Evolutionary conservation across 2,888 invertebrate genomes (phyloP), one percentile per base, ranked within the genome.

Genomic region (Rhingia rostrata): DNA sequence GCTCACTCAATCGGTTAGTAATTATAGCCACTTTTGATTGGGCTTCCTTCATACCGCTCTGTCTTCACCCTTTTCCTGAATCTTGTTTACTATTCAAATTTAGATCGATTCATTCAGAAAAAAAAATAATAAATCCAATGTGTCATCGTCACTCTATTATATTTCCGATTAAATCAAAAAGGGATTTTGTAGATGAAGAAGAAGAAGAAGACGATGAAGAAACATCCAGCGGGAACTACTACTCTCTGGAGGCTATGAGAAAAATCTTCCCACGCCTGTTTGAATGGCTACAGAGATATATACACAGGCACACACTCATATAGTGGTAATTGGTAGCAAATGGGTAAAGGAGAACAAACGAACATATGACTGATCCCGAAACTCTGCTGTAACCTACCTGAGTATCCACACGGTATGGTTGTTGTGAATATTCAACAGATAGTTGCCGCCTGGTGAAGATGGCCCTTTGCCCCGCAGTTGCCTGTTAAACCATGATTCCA

Each of bases 241-340:
- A 58, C 30, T 22, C 33, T 35, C 32, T 74, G 14, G 82, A 54
- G 82, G 77, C 82, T 72, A 82, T 66, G 56, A 75, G 84, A 84
- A 84, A 83, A 84, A 84, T 80, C 84, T 84, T 84, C 84, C 84
- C 84, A 84, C 84, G 84, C 84, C 84, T 56, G 63, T 81, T 73
- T 22, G 54, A 61, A 69, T 32, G 61, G 58, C 70, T 49, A 33
- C 54, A n/a, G 58, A 66, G 22, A 37, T 12, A 33, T 35, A 54
- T 53, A 32, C 61, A 37, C 33, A 63, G 58, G 37, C 54, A 58
- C 39, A 60, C 14, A 33, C 4, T 30, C 32, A 30, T 64, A 51
- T 61, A 49, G 67, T 67, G 73, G 74, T 70, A 81, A 70, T 74
- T 81, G 81, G 74, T 70, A 64, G 79, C 74, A 53, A 61, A 32